Base-by-base conservation (phyloP, 2,888 invertebrate genomes). In the Pinctada fucata region DNA sequence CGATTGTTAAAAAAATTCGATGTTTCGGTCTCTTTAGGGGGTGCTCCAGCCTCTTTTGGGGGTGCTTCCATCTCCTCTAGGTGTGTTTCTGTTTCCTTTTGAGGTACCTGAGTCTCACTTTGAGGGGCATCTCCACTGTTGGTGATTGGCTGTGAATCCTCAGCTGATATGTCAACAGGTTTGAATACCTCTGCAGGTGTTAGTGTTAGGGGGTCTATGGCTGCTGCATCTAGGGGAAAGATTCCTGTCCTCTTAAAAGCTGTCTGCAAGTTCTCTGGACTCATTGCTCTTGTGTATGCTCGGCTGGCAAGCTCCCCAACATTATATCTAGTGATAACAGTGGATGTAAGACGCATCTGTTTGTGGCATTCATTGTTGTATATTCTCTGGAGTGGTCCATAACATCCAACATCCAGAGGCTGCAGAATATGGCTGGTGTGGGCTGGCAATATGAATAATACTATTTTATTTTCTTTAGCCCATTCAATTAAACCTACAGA, bases 191-290 rank as follows among this genome's bases (percentile, higher is more conserved):
- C n/a, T n/a, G n/a, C n/a, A n/a, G n/a, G n/a, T n/a, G n/a, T n/a
- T n/a, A n/a, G n/a, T n/a, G n/a, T n/a, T n/a, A n/a, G n/a, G n/a
- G n/a, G n/a, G n/a, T n/a, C n/a, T n/a, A n/a, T n/a, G n/a, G n/a
- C 31, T 66, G 67, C 8, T 3, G 3, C 2, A 63, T 80, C 72
- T 3, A 78, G 58, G 6, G 79, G 79, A 58, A 45, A 78, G 13
- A 80, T 75, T 52, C 76, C 80, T 3, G 76, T 71, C 4, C n/a
- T 47, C 5, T 64, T 68, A 52, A 82, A 82, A 3, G 76, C 72
- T 13, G 75, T 66, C 50, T 72, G 70, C 3, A 69, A 8, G 66
- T 79, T 82, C 16, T 78, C 76, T 50, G 65, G 31, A 51, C 48
- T 76, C 16, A 79, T 51, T 5, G 74, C 73, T 48, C 66, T 69